Evolutionary conservation across 1,140 invertebrate species (phyloP).

Genomic region (Delia radicum): DNA sequence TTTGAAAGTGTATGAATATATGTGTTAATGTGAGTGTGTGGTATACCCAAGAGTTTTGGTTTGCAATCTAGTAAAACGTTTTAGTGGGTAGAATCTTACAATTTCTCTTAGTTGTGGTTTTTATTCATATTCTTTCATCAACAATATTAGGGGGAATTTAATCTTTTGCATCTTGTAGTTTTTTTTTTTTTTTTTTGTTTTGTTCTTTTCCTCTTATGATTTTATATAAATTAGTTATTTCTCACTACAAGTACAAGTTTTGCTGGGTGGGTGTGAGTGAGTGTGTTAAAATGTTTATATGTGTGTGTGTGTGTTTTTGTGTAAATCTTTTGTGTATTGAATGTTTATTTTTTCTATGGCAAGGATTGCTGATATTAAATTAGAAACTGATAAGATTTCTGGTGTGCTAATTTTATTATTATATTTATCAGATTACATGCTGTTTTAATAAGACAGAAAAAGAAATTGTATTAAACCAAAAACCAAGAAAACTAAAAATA

Average conservation of each 20-base stretch:
- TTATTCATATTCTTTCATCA: constrained; percentile 3
- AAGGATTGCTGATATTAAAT: constrained; percentile 2
- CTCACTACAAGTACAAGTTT: background rate
- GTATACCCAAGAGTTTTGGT: constrained; percentile 21
- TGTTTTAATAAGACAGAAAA: background rate
- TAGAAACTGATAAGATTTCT: constrained; percentile 19
- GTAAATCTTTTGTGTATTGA: background rate
- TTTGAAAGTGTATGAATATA: too few relatives aligned
- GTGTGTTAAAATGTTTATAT: background rate
- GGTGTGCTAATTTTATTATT: constrained; percentile 16
- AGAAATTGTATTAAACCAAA: background rate
- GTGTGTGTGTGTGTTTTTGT: background rate
- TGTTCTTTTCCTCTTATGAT: constrained; percentile 7
- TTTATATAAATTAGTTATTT: constrained; percentile 23
- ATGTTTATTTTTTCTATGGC: background rate
- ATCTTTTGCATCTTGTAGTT: constrained; percentile 13
- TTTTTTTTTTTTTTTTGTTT: background rate
- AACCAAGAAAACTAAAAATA: background rate
- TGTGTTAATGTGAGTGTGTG: background rate
- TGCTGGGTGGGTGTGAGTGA: background rate
- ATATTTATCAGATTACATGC: constrained; percentile 11
- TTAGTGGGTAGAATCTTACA: constrained; percentile 8
- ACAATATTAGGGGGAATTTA: constrained; percentile 9
- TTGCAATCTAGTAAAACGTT: constrained; percentile 20
- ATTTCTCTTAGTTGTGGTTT: constrained; percentile 10